phyloP scores from a whole-genome alignment of 2,888 invertebrate species.

The Cryptops parisi region DNA sequence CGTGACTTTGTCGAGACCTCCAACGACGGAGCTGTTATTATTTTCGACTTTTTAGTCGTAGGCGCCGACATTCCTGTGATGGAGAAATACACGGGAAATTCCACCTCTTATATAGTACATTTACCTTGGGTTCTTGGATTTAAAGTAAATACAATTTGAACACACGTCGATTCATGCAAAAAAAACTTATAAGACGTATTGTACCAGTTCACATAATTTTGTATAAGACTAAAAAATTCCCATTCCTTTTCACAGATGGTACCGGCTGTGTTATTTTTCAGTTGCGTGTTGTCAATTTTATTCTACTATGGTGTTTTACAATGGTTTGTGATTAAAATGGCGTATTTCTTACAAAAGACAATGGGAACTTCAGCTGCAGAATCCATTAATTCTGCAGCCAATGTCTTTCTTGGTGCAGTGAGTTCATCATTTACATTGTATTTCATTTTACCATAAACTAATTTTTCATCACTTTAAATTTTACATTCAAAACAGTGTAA shows the following conservation, averaged over 20 bases:
- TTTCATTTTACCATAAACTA: no score
- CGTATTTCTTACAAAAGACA: neutral
- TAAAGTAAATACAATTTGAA: neutral
- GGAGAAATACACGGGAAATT: neutral
- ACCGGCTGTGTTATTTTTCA: slow-evolving; percentile 1
- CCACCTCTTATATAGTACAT: neutral
- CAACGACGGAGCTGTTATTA: neutral
- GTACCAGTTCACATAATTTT: no score
- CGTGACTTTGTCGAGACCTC: neutral
- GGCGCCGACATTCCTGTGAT: neutral
- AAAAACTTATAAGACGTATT: no score
- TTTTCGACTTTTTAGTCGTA: neutral
- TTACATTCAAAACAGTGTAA: no score
- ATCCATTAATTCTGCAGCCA: slow-evolving; percentile 4
- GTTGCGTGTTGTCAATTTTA: neutral
- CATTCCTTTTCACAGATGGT: slow-evolving; percentile 1
- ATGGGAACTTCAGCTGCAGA: slow-evolving; percentile 9
- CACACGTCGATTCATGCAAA: no score
- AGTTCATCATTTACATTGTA: no score
- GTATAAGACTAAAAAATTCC: no score
- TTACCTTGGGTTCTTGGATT: neutral
- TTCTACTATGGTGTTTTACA: slow-evolving; percentile 5
- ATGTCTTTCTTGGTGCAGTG: slow-evolving; percentile 3
- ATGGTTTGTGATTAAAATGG: slow-evolving; percentile 3
- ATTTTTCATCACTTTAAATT: no score